A percentile compares a stretch with the other conserved stretches of the same genome.
Evolutionary conservation across 2,888 invertebrate species (phyloP).

Genomic region (Hipparchia sbordonii): DNA sequence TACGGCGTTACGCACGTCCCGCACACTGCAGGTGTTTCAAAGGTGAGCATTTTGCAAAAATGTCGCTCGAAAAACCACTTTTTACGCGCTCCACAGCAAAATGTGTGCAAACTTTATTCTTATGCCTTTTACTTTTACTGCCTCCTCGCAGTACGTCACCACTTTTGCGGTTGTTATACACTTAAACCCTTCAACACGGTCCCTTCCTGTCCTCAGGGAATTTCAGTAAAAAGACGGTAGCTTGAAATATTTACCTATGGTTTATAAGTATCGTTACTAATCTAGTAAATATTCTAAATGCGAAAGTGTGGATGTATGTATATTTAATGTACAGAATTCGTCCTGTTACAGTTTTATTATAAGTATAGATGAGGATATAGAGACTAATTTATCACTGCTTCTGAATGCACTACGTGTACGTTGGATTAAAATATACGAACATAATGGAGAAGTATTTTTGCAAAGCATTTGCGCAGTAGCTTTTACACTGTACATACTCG

Average conservation of each 20-base stretch:
- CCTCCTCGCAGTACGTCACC: background rate
- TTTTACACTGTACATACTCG: too few species aligned
- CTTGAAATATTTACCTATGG: background rate
- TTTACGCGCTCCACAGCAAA: background rate
- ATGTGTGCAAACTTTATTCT: conserved; percentile 14
- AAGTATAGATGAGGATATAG: too few species aligned
- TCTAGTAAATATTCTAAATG: too few species aligned
- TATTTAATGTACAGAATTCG: too few species aligned
- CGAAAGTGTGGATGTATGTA: too few species aligned
- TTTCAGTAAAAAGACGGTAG: background rate
- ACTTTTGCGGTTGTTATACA: conserved; percentile 6
- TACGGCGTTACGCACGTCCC: conserved; percentile 1
- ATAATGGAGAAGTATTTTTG: too few species aligned
- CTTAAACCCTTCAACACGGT: conserved; percentile 14
- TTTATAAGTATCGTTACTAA: too few species aligned
- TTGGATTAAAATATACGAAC: too few species aligned
- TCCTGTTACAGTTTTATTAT: too few species aligned
- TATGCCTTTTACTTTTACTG: conserved; percentile 3
- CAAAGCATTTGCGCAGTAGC: too few species aligned
- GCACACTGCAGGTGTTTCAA: conserved; percentile 1
- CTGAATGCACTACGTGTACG: too few species aligned
- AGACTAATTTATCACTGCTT: too few species aligned
- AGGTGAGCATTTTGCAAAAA: conserved; percentile 12
- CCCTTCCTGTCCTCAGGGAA: conserved; percentile 16
- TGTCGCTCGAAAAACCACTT: conserved; percentile 7